These are phyloP conservation scores for Gymnarchus niloticus DNA, from an alignment of 2,113 vertebrate genomes.

Conservation along the genomic window DNA sequence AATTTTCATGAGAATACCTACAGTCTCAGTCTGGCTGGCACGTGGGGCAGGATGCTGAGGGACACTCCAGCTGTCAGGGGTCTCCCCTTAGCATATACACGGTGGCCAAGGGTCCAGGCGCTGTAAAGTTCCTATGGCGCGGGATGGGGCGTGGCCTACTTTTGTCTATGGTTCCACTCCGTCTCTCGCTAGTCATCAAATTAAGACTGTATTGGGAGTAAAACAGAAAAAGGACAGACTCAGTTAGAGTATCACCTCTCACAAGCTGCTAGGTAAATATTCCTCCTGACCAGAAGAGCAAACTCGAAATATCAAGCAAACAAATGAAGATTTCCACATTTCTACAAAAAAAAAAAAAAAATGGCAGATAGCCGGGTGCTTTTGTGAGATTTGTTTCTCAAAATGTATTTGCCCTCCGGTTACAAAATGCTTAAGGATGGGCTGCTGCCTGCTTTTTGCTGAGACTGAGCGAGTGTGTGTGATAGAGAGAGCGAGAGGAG, in stretches of 20 bases:
- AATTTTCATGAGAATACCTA: not conserved
- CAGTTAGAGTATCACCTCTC: not conserved
- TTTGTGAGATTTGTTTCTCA: not conserved
- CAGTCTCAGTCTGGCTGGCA: not conserved
- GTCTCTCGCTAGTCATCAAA: not conserved
- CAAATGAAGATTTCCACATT: not conserved
- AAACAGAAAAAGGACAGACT: not conserved
- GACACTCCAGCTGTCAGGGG: not conserved
- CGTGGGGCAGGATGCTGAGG: not conserved
- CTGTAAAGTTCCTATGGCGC: not conserved
- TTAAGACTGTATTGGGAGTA: not conserved
- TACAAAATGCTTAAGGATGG: not conserved
- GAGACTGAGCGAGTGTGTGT: conserved; percentile 1
- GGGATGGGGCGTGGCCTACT: not conserved
- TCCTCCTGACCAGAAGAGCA: not conserved
- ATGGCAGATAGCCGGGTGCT: not conserved
- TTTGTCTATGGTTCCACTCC: not conserved
- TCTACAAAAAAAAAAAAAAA: not conserved
- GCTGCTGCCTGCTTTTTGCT: conserved; percentile 14
- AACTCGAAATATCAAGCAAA: not conserved
- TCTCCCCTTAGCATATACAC: not conserved
- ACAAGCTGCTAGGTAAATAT: not conserved
- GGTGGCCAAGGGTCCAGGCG: not conserved
- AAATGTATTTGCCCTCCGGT: not conserved
- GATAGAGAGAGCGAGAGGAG: not conserved